Evolutionary conservation across 2,888 invertebrate genomes (phyloP).

Genomic region (Leptogaster cylindrica): DNA sequence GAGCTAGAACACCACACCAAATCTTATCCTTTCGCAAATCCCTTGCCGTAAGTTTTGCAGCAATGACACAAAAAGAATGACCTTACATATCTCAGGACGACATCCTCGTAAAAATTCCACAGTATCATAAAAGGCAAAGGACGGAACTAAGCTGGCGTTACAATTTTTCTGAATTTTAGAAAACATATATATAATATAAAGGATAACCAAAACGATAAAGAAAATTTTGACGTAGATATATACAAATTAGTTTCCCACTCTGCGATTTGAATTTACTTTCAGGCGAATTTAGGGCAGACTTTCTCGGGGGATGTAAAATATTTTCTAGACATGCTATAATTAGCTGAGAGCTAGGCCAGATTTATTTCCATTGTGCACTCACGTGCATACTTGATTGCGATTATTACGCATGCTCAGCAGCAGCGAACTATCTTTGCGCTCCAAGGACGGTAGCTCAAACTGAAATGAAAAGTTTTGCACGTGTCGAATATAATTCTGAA

Average conservation of each 20-base stretch:
- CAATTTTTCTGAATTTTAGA: conserved; percentile 32
- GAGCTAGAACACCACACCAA: neutral
- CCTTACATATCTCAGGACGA: conserved; percentile 17
- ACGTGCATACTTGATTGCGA: neutral
- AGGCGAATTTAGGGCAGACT: too few relatives aligned
- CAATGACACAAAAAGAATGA: conserved; percentile 24
- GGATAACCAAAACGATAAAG: neutral
- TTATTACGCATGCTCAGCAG: neutral
- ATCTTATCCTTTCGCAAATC: conserved; percentile 23
- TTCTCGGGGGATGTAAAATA: neutral
- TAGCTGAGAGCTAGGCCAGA: neutral
- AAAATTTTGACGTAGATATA: neutral
- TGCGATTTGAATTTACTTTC: neutral
- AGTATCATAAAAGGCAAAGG: neutral
- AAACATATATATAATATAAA: too few relatives aligned
- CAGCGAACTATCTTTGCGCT: conserved; percentile 18
- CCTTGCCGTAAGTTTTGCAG: conserved; percentile 18
- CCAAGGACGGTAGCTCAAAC: conserved; percentile 36
- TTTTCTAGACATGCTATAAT: neutral
- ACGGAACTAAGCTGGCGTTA: conserved; percentile 29
- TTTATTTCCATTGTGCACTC: neutral
- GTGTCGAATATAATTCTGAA: conserved; percentile 30
- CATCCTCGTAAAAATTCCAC: conserved; percentile 13
- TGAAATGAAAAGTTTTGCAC: conserved; percentile 39
- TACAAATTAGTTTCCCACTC: neutral